These are phyloP conservation scores for Achroia grisella DNA, from an alignment of 1,140 invertebrate genomes.

Conservation along the genomic window DNA sequence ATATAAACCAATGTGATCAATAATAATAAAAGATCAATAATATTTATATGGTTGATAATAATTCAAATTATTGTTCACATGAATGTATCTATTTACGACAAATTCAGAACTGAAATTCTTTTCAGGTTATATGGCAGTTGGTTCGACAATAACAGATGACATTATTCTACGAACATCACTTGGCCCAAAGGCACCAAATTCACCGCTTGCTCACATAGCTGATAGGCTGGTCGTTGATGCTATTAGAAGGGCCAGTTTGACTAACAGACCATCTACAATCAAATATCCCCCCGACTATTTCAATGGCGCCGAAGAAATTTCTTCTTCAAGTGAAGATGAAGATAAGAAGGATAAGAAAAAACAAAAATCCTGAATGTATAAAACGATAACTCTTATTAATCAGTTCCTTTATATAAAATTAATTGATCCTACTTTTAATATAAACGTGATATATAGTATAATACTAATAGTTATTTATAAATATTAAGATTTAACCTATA, in stretches of 20 bases:
- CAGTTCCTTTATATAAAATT: too few species aligned
- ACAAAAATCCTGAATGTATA: too few species aligned
- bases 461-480: too few species aligned
- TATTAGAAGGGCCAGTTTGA: slow-evolving; percentile 50
- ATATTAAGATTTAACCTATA: too few species aligned
- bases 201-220: slow-evolving; percentile 33
- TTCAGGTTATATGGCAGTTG: slow-evolving; percentile 36
- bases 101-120: slow-evolving; percentile 4
- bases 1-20: too few species aligned
- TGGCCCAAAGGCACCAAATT: slow-evolving; percentile 13
- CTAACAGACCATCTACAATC: slow-evolving; percentile 38
- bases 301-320: slow-evolving; percentile 34
- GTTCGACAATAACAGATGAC: slow-evolving; percentile 26
- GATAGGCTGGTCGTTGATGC: slow-evolving; percentile 57
- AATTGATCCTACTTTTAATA: too few species aligned
- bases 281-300: slow-evolving; percentile 60
- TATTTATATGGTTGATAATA: too few species aligned
- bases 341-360: slow-evolving; percentile 7
- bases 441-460: too few species aligned
- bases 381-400: too few species aligned
- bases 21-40: too few species aligned
- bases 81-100: too few species aligned
- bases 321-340: slow-evolving; percentile 54
- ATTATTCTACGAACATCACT: slow-evolving; percentile 15
- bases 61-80: too few species aligned